Base-by-base conservation (phyloP, 2,888 invertebrate species). In the Perizoma flavofasciatum region DNA sequence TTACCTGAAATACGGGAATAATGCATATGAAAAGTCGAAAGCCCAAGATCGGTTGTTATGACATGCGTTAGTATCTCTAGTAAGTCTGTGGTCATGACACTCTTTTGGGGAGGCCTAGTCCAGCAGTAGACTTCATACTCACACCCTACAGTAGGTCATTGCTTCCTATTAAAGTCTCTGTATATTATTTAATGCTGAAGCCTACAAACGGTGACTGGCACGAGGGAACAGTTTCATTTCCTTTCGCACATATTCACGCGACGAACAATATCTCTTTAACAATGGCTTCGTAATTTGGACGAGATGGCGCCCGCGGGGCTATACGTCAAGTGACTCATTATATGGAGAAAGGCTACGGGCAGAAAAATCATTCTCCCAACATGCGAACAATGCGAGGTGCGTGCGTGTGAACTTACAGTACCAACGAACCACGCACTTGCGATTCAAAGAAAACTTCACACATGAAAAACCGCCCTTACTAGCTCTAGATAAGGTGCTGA, bases 311-410 rank as follows among this genome's bases (percentile, higher is more conserved):
- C 81, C 76, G 78, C 80, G 84, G 85, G 87, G 85, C 87, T 86
- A 85, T 86, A 81, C 86, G 84, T 86, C 89, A 86, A 87, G 86
- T 85, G 85, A 88, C 85, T 89, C 86, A 88, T 90, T 89, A 89
- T 83, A 83, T 77, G 82, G 82, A 85, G 85, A 86, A 85, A 78
- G 79, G 84, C 82, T 80, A 81, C 77, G 77, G 82, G 81, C 82
- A 81, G 79, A 81, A 83, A 81, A 86, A 85, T 82, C 81, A 80
- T 83, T 85, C 80, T 79, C 75, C 73, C 72, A 74, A 66, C 69
- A 69, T 60, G 57, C 73, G 71, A 79, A 85, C 82, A 82, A 83
- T 81, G 77, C 69, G 77, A 71, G 74, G 73, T 73, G 78, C 77
- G 79, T 85, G 80, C 79, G 80, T 78, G 78, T 71, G 74, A 75